A percentile compares a stretch with the other conserved stretches of the same genome.
These are phyloP conservation scores for Eulemur rubriventer DNA, from an alignment of 2,797 vertebrate species.

Conservation along the genomic window DNA sequence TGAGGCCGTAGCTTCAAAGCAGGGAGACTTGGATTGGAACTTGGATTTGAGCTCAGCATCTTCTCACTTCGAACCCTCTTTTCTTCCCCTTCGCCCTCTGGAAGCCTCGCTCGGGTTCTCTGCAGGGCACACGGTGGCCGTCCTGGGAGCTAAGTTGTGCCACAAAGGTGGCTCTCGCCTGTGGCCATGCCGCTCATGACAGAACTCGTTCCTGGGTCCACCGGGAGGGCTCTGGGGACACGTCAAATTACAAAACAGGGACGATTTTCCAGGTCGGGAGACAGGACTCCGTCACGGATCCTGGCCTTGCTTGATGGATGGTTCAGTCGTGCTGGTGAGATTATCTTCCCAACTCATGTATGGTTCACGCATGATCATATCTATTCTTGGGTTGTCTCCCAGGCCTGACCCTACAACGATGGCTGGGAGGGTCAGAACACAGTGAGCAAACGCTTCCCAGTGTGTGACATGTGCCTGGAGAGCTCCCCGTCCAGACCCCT, in stretches of 20 bases:
- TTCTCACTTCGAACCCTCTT: background rate
- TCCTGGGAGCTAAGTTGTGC: background rate
- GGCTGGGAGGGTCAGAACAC: fast-evolving
- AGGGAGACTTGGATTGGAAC: too few species aligned
- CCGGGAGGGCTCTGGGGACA: background rate
- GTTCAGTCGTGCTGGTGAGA: fast-evolving
- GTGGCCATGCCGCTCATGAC: fast-evolving
- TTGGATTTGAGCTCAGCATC: background rate
- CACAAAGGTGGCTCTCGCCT: fast-evolving
- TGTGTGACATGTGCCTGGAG: fast-evolving
- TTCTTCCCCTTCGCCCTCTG: background rate
- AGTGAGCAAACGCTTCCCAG: fast-evolving
- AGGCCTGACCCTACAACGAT: background rate
- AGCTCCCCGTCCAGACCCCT: fast-evolving
- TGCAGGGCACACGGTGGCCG: too few species aligned
- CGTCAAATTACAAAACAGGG: background rate
- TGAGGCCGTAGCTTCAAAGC: fast-evolving
- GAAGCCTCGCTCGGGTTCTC: background rate
- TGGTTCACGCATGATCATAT: fast-evolving
- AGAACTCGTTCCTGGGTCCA: background rate
- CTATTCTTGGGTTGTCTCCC: background rate
- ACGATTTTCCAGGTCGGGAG: background rate
- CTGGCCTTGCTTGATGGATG: background rate
- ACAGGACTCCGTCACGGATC: background rate
- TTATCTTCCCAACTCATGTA: fast-evolving